Evolutionary conservation across 2,113 vertebrate genomes (phyloP).

Genomic region (Lepus americanus): DNA sequence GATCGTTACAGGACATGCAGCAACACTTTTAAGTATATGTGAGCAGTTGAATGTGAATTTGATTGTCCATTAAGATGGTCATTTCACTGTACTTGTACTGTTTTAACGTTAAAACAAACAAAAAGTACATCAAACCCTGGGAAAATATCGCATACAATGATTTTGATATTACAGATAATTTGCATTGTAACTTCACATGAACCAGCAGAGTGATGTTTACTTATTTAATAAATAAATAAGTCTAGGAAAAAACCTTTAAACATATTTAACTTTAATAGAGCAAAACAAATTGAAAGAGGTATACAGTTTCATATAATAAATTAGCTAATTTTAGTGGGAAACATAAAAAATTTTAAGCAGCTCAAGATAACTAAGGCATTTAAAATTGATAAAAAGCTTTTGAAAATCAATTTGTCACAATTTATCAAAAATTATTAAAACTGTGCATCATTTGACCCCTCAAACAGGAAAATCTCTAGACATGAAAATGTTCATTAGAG

Average conservation of each 20-base stretch:
- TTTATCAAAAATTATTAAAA: conserved; percentile 14
- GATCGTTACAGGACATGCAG: neutral
- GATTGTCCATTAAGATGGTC: neutral
- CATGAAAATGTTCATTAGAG: conserved; percentile 2
- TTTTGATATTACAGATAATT: neutral
- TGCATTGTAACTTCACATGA: no score
- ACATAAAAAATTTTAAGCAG: neutral
- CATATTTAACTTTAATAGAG: neutral
- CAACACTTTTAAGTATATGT: neutral
- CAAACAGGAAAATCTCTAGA: neutral
- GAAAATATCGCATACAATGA: neutral
- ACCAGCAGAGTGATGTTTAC: no score
- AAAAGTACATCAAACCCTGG: neutral
- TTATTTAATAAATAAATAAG: neutral
- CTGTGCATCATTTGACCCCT: neutral
- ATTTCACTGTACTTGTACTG: neutral
- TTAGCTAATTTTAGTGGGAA: neutral
- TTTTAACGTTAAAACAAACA: neutral
- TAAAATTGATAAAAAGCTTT: conserved; percentile 1
- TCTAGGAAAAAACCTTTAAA: neutral
- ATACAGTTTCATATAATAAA: conserved; percentile 9
- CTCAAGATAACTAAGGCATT: neutral
- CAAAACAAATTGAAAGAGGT: neutral
- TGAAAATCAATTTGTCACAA: conserved; percentile 10
- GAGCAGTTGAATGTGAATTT: neutral